Evolutionary conservation across 2,797 vertebrate genomes (phyloP), one percentile per base, ranked within the genome.

Genomic region (Sciurus vulgaris): DNA sequence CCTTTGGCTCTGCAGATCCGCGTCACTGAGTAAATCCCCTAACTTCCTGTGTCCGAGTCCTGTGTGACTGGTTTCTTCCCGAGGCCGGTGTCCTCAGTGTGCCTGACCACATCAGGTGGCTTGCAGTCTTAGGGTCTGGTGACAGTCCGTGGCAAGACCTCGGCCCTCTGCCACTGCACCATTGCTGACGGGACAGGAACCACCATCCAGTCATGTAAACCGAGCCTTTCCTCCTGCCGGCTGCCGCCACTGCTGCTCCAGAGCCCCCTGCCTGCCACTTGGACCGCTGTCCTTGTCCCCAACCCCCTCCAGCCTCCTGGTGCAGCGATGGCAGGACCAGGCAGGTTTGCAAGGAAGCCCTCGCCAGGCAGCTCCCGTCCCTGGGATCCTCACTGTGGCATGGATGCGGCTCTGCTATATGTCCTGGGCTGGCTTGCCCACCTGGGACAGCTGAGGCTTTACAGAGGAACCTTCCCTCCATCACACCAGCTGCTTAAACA

Each of bases 401-500:
- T 84, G 74, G 44, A 89, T 61, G 69, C 74, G 56, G 56, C 24
- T 86, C 79, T 76, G 82, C 87, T 70, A 79, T 38, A 54, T 89
- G 63, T 89, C 63, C 63, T 78, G 67, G 78, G 38, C 76, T 92
- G 69, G 47, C 47, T 96, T 91, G 33, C 6, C 51, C 85, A 92
- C 12, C 86, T 74, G 83, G 63, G 81, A 86, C 56, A 83, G 38
- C 22, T 56, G 83, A 3, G 54, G 56, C 69, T 83, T 91, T 72
- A 88, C 6, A 65, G 35, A 84, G 41, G 73, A 54, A n/a, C 10
- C 65, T 93, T 92, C 35, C 56, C 30, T 84, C 74, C 35, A 35
- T 38, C 59, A 8, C 17, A 20, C 82, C 38, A 17, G 70, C 38
- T 70, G 83, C 59, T 11, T 28, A 22, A 38, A 63, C 11, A 8